phyloP scores from a whole-genome alignment of 2,113 vertebrate species.

The Epinephelus fuscoguttatus region DNA sequence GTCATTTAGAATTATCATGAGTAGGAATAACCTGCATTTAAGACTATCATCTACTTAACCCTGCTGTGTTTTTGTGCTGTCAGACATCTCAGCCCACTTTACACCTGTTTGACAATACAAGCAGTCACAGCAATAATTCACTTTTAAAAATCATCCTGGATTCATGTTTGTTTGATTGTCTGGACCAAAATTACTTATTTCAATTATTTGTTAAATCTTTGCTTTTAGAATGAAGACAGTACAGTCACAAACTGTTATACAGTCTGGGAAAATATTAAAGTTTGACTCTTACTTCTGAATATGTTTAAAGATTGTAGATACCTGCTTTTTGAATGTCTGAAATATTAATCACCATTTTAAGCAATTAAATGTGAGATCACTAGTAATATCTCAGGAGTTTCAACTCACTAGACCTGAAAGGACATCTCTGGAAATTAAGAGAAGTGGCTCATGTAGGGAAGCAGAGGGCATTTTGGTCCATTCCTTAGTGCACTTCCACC shows the following conservation, averaged over 20 bases:
- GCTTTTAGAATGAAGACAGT: not conserved
- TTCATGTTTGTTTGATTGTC: not conserved
- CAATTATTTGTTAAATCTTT: not conserved
- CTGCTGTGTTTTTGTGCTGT: slow-evolving; percentile 22
- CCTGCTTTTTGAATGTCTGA: not conserved
- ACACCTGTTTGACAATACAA: not conserved
- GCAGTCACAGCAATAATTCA: not conserved
- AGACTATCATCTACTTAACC: slow-evolving; percentile 37
- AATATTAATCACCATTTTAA: slow-evolving; percentile 13
- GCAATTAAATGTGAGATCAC: slow-evolving; percentile 21
- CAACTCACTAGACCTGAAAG: slow-evolving; percentile 1
- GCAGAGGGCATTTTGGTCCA: not conserved
- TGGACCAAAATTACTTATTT: not conserved
- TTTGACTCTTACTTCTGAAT: not conserved
- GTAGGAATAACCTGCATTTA: slow-evolving; percentile 7
- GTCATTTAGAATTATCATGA: slow-evolving; percentile 7
- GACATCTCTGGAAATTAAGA: slow-evolving; percentile 10
- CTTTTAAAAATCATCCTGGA: not conserved
- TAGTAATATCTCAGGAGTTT: slow-evolving; percentile 38
- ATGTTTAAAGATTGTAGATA: not conserved
- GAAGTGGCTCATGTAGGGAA: not conserved
- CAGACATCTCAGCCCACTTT: not conserved
- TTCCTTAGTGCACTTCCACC: not conserved
- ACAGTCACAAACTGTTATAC: not conserved
- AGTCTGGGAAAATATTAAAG: not conserved